Conservation (phyloP, 2,797 vertebrate species). For the Yasuhikotakia modesta region DNA sequence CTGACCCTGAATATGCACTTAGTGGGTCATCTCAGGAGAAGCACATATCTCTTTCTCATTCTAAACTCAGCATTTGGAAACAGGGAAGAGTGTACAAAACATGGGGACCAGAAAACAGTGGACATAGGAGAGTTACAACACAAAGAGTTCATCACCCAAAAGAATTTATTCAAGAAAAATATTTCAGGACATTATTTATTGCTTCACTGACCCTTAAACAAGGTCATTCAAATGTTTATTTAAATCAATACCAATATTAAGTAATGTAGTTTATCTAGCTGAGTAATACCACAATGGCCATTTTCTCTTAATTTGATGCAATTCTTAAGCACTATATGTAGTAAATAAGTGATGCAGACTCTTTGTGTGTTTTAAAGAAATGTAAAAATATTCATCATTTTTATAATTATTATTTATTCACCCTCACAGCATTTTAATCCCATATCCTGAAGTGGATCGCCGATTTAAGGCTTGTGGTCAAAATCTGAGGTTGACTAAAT, state of each 20-base stretch:
- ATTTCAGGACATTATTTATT: slow-evolving; percentile 71
- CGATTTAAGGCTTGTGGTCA: background rate
- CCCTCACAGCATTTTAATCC: background rate
- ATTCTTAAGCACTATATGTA: background rate
- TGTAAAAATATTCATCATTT: background rate
- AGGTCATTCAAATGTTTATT: background rate
- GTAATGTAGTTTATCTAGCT: background rate
- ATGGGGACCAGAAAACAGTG: slow-evolving; percentile 32
- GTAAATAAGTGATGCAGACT: background rate
- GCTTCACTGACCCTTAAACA: background rate
- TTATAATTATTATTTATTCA: background rate
- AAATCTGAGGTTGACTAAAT: too few species aligned
- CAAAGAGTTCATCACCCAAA: slow-evolving; percentile 68
- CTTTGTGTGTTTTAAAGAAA: background rate
- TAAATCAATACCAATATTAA: background rate
- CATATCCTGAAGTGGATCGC: background rate
- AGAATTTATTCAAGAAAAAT: slow-evolving; percentile 66
- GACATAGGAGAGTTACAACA: slow-evolving; percentile 6
- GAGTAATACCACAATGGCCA: background rate
- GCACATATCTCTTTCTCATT: slow-evolving; percentile 75
- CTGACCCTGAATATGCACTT: slow-evolving; percentile 74
- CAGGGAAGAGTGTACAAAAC: slow-evolving; percentile 27
- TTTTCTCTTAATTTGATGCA: background rate
- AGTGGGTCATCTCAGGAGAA: slow-evolving; percentile 79
- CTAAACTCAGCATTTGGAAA: slow-evolving; percentile 71